Conservation (phyloP, 2,113 vertebrate species). For the Willisornis vidua region DNA sequence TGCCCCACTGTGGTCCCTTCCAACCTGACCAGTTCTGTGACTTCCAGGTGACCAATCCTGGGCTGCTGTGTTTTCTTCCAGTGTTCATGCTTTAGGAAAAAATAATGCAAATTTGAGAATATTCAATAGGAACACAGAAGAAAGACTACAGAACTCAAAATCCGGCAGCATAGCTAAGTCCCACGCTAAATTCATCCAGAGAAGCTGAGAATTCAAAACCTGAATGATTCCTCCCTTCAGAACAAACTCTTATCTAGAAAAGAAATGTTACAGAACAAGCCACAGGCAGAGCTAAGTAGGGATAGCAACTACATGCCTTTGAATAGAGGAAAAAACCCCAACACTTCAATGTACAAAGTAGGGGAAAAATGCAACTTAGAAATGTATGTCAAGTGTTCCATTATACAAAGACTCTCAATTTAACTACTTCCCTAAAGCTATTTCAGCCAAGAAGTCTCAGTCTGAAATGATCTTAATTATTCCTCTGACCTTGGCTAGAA, state of each 20-base stretch:
- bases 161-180: not conserved
- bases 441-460: not conserved
- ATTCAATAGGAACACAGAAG: not conserved
- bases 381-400: not conserved
- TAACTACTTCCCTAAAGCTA: not conserved
- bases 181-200: not conserved
- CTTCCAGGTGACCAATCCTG: not conserved
- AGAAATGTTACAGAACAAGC: not conserved
- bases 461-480: not conserved
- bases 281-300: not conserved
- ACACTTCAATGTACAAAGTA: not conserved
- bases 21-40: not conserved
- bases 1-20: not conserved
- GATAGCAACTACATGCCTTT: not conserved
- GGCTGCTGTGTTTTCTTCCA: not conserved
- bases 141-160: not conserved
- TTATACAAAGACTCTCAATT: not conserved
- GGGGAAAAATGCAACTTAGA: not conserved
- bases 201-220: not conserved
- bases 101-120: not conserved
- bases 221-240: not conserved
- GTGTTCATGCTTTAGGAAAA: not conserved
- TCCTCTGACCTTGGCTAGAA: not conserved
- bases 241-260: not conserved
- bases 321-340: fast-evolving